Evolutionary conservation across 2,888 invertebrate species (phyloP).

Genomic region (Eupithecia abbreviata): DNA sequence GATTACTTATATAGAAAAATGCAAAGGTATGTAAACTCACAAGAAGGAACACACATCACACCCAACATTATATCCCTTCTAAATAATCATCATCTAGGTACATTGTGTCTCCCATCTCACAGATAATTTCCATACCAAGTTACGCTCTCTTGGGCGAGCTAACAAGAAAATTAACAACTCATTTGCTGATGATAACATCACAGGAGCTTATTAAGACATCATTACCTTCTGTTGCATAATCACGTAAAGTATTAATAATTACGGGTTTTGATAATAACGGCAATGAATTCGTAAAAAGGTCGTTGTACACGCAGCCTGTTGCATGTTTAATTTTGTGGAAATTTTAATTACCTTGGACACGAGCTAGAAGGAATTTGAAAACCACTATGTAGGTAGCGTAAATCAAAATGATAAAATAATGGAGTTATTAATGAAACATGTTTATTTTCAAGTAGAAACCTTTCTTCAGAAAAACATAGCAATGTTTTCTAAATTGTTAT

Average conservation of each 20-base stretch:
- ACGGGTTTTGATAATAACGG: conserved; percentile 53
- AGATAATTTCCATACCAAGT: conserved; percentile 46
- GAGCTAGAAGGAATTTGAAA: conserved; percentile 41
- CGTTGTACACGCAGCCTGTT: conserved; percentile 45
- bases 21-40: neutral
- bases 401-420: conserved; percentile 9
- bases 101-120: conserved; percentile 34
- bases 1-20: too few relatives aligned
- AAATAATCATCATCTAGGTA: conserved; percentile 24
- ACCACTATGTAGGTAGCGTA: conserved; percentile 14
- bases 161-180: conserved; percentile 70
- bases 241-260: conserved; percentile 60
- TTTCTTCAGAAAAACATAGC: neutral
- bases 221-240: conserved; percentile 64
- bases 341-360: conserved; percentile 44
- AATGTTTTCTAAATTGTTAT: neutral
- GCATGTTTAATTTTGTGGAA: conserved; percentile 48
- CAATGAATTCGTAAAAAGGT: conserved; percentile 50
- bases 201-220: conserved; percentile 64
- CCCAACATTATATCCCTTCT: conserved; percentile 30
- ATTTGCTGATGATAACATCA: conserved; percentile 66
- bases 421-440: neutral
- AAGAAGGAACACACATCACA: neutral
- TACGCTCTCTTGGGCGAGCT: conserved; percentile 67
- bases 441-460: neutral